Percentiles rank a stretch among this genome's conserved stretches.
phyloP scores from a whole-genome alignment of 2,888 invertebrate genomes.

The Hydrotaea diabolus region DNA sequence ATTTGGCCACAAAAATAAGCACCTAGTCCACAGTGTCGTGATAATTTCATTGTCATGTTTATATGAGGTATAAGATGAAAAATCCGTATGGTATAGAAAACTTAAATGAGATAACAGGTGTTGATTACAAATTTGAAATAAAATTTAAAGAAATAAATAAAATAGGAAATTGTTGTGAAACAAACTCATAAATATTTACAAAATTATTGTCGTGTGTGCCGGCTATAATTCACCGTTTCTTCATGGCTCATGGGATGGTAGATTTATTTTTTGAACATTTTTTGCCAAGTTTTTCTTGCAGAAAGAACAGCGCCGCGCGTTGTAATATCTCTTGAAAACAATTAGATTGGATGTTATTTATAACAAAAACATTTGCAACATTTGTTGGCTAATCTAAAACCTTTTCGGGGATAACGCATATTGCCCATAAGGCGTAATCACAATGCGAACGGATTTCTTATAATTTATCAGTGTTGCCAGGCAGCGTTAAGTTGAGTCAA shows the following conservation, averaged over 20 bases:
- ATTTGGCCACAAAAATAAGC: no score
- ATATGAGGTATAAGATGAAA: background rate
- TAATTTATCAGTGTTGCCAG: no score
- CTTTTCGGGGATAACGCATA: no score
- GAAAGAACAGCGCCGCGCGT: background rate
- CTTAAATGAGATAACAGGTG: background rate
- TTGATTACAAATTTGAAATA: background rate
- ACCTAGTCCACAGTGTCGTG: no score
- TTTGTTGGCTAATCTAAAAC: background rate
- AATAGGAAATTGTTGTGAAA: background rate
- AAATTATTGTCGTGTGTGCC: background rate
- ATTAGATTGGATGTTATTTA: background rate
- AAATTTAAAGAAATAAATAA: background rate
- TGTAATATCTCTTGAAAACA: background rate
- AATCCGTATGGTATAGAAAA: background rate
- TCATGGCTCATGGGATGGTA: background rate
- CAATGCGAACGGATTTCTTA: no score
- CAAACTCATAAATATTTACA: background rate
- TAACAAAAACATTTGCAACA: background rate
- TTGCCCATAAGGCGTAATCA: no score
- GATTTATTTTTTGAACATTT: background rate
- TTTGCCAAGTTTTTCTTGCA: background rate
- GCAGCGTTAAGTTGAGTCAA: no score
- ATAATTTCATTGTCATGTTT: background rate
- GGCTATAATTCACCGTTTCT: background rate